Evolutionary conservation across 2,888 invertebrate genomes (phyloP), one percentile per base, ranked within the genome.

Genomic region (Acanthosoma haemorrhoidale): DNA sequence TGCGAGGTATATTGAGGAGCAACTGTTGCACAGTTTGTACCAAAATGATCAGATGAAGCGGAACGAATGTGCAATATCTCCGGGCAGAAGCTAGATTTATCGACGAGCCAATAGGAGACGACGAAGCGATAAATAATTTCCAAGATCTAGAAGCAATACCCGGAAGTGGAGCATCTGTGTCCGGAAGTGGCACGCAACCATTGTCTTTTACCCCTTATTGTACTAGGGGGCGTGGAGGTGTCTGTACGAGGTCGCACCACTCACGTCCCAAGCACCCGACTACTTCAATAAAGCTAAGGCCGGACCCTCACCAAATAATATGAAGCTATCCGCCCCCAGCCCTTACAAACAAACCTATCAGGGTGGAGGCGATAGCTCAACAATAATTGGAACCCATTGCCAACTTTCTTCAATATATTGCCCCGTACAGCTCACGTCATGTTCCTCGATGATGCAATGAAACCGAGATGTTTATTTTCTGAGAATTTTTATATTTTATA

Each of bases 111-210:
- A 43, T 43, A 21, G 43, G 21, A 13, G 32, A 13, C 43, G 21
- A 13, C 29, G 51, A n/a, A 51, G 51, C 51, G 25, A 51, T 51
- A 51, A 51, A 51, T 51, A 51, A 51, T 51, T 51, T 51, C 51
- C 25, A 51, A n/a, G n/a, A 25, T 21, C 25, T 8, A n/a, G 29
- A 51, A 51, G 25, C 51, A 51, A 51, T 51, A 51, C 5, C 51
- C 25, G 51, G 29, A 51, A n/a, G 4, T 21, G 51, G 25, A 25
- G 51, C 51, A 51, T 51, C 51, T 51, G 51, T 21, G 21, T n/a
- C 25, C 25, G 51, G 51, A 25, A 51, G 51, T 25, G 25, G 51
- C 51, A 51, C 51, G 51, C 43, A 43, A 43, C 43, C 43, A 43
- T 43, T 43, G 43, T 43, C 43, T 43, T 21, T n/a, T n/a, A n/a